Evolutionary conservation across 2,888 invertebrate genomes (phyloP).

Genomic region (Himalopsyche anomala): DNA sequence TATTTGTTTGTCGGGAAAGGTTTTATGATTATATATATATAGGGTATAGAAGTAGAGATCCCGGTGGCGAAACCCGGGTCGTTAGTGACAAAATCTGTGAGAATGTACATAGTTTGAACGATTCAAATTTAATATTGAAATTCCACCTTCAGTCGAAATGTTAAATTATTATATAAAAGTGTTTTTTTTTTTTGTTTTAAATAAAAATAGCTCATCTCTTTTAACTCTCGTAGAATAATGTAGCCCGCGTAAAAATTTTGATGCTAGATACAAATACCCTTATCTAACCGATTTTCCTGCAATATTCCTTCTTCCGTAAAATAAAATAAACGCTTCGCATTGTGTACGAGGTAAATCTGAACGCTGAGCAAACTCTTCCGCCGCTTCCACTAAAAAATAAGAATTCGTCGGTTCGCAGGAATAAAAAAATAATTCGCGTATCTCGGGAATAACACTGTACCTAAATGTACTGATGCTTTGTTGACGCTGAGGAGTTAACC

Average conservation of each 20-base stretch:
- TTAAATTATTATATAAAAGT: too few species aligned
- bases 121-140: too few species aligned
- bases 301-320: constrained; percentile 3
- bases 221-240: background rate
- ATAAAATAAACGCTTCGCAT: constrained; percentile 2
- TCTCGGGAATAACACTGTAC: background rate
- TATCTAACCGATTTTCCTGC: background rate
- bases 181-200: too few species aligned
- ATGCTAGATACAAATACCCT: constrained; percentile 9
- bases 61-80: too few species aligned
- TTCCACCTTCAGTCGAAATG: too few species aligned
- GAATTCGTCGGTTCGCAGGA: background rate
- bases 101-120: too few species aligned
- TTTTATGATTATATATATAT: too few species aligned
- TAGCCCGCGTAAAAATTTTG: background rate
- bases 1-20: too few species aligned
- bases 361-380: background rate
- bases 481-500: background rate
- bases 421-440: constrained; percentile 24
- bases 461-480: constrained; percentile 24
- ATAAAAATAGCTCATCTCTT: too few species aligned
- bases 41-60: too few species aligned
- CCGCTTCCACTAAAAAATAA: background rate
- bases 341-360: background rate
- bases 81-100: too few species aligned